Evolutionary conservation across 2,888 invertebrate species (phyloP).

Genomic region (Lydus trimaculatus): DNA sequence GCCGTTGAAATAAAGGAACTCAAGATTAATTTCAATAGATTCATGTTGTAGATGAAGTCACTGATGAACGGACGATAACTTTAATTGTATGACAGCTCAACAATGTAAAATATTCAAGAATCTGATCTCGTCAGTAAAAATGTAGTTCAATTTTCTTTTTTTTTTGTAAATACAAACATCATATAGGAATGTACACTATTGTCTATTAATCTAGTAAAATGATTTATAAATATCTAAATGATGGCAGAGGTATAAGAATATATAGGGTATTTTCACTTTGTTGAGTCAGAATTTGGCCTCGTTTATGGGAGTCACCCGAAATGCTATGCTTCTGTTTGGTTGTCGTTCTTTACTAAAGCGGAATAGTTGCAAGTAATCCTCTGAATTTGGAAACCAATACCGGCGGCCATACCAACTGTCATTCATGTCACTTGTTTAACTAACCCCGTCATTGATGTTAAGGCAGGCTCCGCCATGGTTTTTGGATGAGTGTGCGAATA

Average conservation of each 20-base stretch:
- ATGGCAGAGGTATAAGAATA: background rate
- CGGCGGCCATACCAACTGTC: constrained; percentile 59
- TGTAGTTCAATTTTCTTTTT: constrained; percentile 42
- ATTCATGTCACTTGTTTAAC: constrained; percentile 56
- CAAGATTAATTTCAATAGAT: constrained; percentile 30
- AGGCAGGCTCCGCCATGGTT: constrained; percentile 47
- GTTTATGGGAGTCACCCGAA: constrained; percentile 8
- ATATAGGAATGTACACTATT: constrained; percentile 12
- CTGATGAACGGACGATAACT: constrained; percentile 55
- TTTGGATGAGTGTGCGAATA: constrained; percentile 56
- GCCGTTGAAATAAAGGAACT: constrained; percentile 21
- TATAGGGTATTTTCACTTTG: background rate
- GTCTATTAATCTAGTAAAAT: background rate
- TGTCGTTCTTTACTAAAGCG: constrained; percentile 36
- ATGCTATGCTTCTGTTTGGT: constrained; percentile 39
- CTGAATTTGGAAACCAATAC: constrained; percentile 49
- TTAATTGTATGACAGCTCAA: constrained; percentile 49
- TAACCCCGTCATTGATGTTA: constrained; percentile 54
- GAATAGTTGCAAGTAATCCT: constrained; percentile 53
- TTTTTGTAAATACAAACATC: too few species aligned
- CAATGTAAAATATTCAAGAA: constrained; percentile 52
- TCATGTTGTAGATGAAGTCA: constrained; percentile 50
- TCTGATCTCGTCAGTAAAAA: constrained; percentile 50
- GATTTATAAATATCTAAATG: background rate
- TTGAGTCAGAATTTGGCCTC: background rate